Percentiles rank a stretch among this genome's conserved stretches.
Conservation (phyloP, 92 coral and sea anemone genomes). For the Nematostella vectensis region DNA sequence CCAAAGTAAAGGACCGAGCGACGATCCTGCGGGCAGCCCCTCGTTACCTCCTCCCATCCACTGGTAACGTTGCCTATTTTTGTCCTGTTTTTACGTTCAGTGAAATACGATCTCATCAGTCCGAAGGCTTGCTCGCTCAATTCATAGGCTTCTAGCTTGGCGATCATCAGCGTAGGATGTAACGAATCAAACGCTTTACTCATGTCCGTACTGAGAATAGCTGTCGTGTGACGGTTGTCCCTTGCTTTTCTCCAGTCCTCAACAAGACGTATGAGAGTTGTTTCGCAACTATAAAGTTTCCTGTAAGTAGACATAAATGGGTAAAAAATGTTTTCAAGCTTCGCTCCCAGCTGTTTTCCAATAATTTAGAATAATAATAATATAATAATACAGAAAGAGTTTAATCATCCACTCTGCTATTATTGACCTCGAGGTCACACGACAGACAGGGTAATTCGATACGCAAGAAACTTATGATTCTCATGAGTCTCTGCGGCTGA, state of each 20-base stretch:
- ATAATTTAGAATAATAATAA: too few relatives aligned
- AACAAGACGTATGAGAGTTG: conserved; percentile 27
- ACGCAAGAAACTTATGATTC: too few relatives aligned
- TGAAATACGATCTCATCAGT: conserved; percentile 31
- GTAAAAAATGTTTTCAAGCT: conserved; percentile 20
- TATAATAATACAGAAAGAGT: too few relatives aligned
- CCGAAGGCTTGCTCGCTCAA: conserved; percentile 6
- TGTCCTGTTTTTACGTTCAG: conserved; percentile 25
- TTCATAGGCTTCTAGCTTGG: conserved; percentile 47
- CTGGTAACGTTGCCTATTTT: conserved; percentile 20
- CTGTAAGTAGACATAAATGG: conserved; percentile 33
- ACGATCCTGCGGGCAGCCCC: conserved; percentile 59
- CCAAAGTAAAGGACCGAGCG: conserved; percentile 45
- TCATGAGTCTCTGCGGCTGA: too few relatives aligned
- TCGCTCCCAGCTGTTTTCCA: conserved; percentile 2
- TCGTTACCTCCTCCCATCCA: conserved; percentile 17
- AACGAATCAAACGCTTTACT: conserved; percentile 54
- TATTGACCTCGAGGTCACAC: too few relatives aligned
- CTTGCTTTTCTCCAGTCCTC: conserved; percentile 35
- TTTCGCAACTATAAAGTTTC: conserved; percentile 36
- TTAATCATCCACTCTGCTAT: too few relatives aligned
- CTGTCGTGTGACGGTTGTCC: conserved; percentile 21
- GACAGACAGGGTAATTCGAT: too few relatives aligned
- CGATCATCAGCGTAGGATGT: conserved; percentile 35
- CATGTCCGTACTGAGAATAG: conserved; percentile 33